Conservation (phyloP, 2,888 invertebrate species). For the Orchesellides sinensis region DNA sequence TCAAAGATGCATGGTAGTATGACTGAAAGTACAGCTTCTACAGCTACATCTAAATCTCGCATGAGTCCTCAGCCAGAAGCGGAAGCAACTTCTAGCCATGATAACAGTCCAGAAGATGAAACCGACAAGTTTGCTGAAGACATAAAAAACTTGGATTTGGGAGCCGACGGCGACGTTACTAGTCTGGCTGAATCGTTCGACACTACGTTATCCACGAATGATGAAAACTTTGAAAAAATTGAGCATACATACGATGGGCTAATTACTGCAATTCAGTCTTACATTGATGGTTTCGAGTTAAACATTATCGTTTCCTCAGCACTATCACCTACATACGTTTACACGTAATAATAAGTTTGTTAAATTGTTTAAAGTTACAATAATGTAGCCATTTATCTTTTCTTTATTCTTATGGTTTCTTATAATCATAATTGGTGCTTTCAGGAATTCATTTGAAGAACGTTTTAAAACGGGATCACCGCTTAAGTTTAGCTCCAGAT, state of each 20-base stretch:
- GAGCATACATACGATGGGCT: constrained; percentile 71
- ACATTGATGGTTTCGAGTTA: constrained; percentile 69
- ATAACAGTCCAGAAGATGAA: constrained; percentile 10
- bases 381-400: neutral
- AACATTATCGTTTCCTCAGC: constrained; percentile 73
- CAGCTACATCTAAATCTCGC: constrained; percentile 46
- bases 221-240: constrained; percentile 67
- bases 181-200: constrained; percentile 50
- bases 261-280: constrained; percentile 72
- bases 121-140: constrained; percentile 21
- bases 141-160: constrained; percentile 17
- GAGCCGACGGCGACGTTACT: constrained; percentile 33
- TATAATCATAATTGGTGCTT: no score
- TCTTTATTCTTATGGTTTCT: no score
- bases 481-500: constrained; percentile 79
- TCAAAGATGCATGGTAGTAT: constrained; percentile 44
- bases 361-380: neutral
- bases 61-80: constrained; percentile 40
- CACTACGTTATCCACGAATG: constrained; percentile 26
- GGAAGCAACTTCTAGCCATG: constrained; percentile 3
- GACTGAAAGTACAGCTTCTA: constrained; percentile 50
- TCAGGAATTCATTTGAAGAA: constrained; percentile 76
- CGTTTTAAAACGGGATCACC: constrained; percentile 75
- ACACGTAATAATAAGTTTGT: constrained; percentile 65
- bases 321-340: constrained; percentile 72